Evolutionary conservation across 2,113 vertebrate genomes (phyloP).

Genomic region (Formicarius rufipectus): DNA sequence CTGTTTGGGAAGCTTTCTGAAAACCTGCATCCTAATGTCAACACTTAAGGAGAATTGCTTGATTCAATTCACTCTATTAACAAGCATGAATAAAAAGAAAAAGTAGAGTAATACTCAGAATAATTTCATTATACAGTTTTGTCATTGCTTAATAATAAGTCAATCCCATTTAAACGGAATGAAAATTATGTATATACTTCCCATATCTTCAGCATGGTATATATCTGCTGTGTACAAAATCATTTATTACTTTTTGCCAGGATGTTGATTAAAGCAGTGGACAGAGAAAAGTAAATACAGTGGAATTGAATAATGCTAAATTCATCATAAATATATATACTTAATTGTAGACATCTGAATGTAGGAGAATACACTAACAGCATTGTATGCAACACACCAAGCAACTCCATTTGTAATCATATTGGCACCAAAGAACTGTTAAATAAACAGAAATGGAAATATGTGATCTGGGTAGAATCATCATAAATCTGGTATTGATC

Average conservation of each 20-base stretch:
- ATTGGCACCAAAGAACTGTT: not conserved
- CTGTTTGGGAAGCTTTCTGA: slow-evolving; percentile 16
- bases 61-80: not conserved
- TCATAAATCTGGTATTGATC: not conserved
- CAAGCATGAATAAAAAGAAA: not conserved
- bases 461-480: not conserved
- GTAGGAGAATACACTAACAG: not conserved
- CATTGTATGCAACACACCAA: not conserved
- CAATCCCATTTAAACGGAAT: not conserved
- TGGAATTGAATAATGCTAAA: not conserved
- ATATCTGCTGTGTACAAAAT: not conserved
- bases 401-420: not conserved
- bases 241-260: not conserved
- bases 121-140: not conserved
- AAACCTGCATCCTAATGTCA: not conserved
- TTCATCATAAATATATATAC: not conserved
- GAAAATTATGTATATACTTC: not conserved
- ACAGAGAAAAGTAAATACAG: not conserved
- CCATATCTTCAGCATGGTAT: not conserved
- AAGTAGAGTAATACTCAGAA: not conserved
- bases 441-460: not conserved
- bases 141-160: not conserved
- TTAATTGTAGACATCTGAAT: not conserved
- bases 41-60: not conserved
- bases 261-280: not conserved